Evolutionary conservation across 2,113 vertebrate genomes (phyloP).

Genomic region (Corythornis cristatus): DNA sequence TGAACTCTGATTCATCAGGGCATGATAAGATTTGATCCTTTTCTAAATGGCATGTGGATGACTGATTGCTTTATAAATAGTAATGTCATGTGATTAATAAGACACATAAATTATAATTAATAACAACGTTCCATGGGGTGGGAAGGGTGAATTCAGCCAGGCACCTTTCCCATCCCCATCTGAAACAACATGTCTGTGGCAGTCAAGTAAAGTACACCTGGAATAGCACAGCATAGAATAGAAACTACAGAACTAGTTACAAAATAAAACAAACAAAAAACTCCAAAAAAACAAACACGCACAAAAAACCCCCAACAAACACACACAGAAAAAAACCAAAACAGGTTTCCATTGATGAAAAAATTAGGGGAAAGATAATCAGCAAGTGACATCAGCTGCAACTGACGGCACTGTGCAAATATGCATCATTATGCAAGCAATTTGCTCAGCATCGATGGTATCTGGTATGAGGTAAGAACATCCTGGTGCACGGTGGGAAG

Average conservation of each 20-base stretch:
- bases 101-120: slow-evolving; percentile 16
- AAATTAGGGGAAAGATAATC: not conserved
- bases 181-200: not conserved
- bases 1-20: not conserved
- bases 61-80: slow-evolving; percentile 1
- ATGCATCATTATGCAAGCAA: slow-evolving; percentile 12
- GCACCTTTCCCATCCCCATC: not conserved
- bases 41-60: not conserved
- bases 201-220: not conserved
- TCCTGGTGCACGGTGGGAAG: not conserved
- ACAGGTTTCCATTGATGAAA: not conserved
- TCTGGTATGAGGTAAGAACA: not conserved
- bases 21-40: not conserved
- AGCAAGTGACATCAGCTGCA: not conserved
- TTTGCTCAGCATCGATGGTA: slow-evolving; percentile 25
- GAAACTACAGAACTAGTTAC: not conserved
- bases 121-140: not conserved
- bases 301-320: too few species aligned
- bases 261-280: not conserved
- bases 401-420: not conserved
- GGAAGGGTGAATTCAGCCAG: not conserved
- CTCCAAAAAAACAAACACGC: too few species aligned
- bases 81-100: not conserved
- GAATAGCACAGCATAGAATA: not conserved
- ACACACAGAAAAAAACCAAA: not conserved